phyloP scores from a whole-genome alignment of 2,888 invertebrate species.

The Calameuta pallipes region DNA sequence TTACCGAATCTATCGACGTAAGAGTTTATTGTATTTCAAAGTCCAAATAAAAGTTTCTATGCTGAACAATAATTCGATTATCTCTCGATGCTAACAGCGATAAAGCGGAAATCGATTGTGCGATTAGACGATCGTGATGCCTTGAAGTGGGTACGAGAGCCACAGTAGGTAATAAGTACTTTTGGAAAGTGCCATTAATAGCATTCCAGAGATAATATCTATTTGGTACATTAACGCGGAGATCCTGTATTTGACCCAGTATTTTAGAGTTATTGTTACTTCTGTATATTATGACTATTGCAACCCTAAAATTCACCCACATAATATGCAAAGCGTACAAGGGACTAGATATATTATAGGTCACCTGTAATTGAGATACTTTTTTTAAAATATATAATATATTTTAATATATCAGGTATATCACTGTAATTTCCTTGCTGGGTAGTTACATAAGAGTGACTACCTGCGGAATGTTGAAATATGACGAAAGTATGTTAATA shows the following conservation, averaged over 20 bases:
- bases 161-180: not conserved
- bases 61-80: not conserved
- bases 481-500: not conserved
- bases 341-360: not conserved
- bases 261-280: not conserved
- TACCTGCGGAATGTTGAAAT: not conserved
- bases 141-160: not conserved
- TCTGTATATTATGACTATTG: not conserved
- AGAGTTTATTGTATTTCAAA: not conserved
- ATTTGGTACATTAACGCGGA: not conserved
- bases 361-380: not conserved
- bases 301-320: not conserved
- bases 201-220: not conserved
- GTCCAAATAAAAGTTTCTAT: not conserved
- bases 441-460: not conserved
- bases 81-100: not conserved
- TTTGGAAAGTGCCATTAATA: not conserved
- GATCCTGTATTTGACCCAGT: not conserved
- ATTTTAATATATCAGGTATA: not conserved
- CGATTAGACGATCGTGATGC: not conserved
- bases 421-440: not conserved
- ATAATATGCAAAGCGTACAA: not conserved
- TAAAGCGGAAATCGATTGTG: not conserved
- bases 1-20: not conserved
- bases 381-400: not conserved